phyloP scores from a whole-genome alignment of 2,888 invertebrate genomes.

The Lampropteryx suffumata region DNA sequence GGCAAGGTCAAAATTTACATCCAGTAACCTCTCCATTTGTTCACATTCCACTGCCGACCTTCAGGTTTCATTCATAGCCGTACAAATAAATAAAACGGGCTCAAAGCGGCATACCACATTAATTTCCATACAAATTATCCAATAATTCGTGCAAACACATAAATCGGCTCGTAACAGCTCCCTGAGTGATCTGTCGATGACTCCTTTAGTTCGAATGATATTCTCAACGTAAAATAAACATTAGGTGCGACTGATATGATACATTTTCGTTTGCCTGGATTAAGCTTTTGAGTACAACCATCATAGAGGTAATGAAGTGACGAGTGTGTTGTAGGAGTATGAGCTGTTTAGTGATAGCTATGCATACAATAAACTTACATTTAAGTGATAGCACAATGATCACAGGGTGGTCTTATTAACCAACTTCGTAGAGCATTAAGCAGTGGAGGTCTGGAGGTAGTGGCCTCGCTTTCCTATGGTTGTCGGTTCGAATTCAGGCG shows the following conservation, averaged over 20 bases:
- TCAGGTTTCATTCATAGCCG: conserved; percentile 27
- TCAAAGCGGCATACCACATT: conserved; percentile 44
- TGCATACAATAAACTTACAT: no score
- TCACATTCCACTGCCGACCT: conserved; percentile 25
- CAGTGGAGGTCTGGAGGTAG: no score
- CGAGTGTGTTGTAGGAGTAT: not conserved
- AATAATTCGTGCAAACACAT: conserved; percentile 42
- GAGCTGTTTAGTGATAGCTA: not conserved
- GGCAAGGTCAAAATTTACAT: no score
- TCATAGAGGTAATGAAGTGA: conserved; percentile 4
- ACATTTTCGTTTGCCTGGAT: conserved; percentile 16
- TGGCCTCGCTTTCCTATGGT: no score
- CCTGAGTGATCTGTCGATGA: conserved; percentile 37
- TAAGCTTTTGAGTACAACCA: conserved; percentile 3
- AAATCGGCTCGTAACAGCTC: conserved; percentile 35
- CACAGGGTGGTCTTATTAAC: no score
- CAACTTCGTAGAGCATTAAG: no score
- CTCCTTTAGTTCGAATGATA: conserved; percentile 23
- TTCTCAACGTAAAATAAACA: conserved; percentile 19
- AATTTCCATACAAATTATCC: conserved; percentile 41
- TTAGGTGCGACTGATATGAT: conserved; percentile 17
- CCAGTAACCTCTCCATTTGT: conserved; percentile 6
- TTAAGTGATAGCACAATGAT: no score
- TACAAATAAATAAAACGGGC: conserved; percentile 29
- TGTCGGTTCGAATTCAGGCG: no score